Evolutionary conservation across 2,797 vertebrate genomes (phyloP).

Genomic region (Masticophis lateralis): DNA sequence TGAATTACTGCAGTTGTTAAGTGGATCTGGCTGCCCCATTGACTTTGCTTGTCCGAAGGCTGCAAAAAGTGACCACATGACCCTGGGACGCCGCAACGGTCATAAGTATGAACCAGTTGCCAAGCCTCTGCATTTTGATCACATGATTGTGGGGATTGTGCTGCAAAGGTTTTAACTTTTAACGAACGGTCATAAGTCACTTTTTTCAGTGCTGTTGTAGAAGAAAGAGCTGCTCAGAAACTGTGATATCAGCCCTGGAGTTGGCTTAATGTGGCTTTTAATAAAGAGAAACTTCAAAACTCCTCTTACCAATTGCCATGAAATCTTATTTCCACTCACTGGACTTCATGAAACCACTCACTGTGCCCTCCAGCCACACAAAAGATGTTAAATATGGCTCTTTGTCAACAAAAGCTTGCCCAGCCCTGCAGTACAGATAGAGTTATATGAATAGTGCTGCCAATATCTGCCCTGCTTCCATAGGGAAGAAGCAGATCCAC

Average conservation of each 20-base stretch:
- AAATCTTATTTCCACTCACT: not conserved
- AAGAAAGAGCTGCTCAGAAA: not conserved
- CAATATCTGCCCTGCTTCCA: not conserved
- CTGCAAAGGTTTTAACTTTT: no score
- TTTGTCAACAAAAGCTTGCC: not conserved
- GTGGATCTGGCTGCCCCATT: no score
- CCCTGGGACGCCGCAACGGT: no score
- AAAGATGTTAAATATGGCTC: not conserved
- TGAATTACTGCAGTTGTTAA: no score
- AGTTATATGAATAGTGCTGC: not conserved
- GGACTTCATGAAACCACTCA: not conserved
- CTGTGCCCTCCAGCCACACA: not conserved
- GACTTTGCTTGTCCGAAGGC: no score
- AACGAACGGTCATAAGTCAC: no score
- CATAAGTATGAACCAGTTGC: no score
- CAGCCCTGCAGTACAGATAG: not conserved
- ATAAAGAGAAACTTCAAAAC: not conserved
- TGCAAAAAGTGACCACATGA: no score
- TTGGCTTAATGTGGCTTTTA: not conserved
- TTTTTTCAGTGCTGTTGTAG: no score
- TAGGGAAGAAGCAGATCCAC: not conserved
- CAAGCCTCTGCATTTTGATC: no score
- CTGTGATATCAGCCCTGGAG: not conserved
- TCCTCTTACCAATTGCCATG: not conserved
- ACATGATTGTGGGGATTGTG: no score